Evolutionary conservation across 2,113 vertebrate genomes (phyloP).

Genomic region (Hippocampus zosterae): DNA sequence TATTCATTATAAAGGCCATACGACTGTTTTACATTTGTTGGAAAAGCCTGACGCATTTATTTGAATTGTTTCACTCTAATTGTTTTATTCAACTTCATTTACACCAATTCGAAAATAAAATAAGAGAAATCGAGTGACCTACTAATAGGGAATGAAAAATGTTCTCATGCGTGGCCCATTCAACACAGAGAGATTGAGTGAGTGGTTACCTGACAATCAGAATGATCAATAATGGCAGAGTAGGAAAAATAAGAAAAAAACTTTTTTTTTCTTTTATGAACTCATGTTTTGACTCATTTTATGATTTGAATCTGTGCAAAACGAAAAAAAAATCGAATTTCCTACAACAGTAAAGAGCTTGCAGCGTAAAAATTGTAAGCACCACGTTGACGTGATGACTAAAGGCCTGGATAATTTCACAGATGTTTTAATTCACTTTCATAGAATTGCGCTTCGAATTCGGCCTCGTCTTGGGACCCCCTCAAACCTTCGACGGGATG

Average conservation of each 20-base stretch:
- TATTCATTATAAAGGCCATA: background rate
- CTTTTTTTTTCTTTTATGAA: background rate
- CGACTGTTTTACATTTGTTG: background rate
- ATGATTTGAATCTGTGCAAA: background rate
- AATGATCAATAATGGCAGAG: background rate
- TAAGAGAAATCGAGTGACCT: background rate
- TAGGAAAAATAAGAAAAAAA: background rate
- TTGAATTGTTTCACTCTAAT: background rate
- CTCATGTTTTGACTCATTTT: background rate
- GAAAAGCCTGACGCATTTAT: background rate
- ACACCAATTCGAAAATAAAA: background rate
- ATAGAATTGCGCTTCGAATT: background rate
- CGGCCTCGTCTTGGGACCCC: background rate
- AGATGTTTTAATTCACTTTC: conserved; percentile 14
- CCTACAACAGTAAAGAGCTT: background rate
- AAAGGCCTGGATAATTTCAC: conserved; percentile 5
- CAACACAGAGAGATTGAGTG: background rate
- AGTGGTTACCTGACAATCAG: background rate
- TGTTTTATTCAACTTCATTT: background rate
- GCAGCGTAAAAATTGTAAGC: conserved; percentile 10
- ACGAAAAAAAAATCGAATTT: background rate
- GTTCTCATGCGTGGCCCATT: background rate
- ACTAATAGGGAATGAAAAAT: background rate
- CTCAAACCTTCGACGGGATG: background rate
- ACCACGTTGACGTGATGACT: background rate